phyloP scores from a whole-genome alignment of 1,140 invertebrate genomes.

The Bombus confusus region DNA sequence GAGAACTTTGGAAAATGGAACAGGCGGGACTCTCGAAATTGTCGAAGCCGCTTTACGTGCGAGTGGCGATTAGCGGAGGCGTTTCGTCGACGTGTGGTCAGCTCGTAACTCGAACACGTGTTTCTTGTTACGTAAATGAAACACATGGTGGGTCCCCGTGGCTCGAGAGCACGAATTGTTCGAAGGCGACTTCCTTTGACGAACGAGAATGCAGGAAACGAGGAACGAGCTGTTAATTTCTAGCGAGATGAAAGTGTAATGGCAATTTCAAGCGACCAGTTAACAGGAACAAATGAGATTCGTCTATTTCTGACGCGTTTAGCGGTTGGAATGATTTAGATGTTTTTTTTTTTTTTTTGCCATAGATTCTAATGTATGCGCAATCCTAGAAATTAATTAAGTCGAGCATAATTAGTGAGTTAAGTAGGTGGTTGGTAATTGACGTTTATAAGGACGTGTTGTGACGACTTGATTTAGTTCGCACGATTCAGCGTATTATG shows the following conservation, averaged over 20 bases:
- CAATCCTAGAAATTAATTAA: not conserved
- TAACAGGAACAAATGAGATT: not conserved
- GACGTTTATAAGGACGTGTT: not conserved
- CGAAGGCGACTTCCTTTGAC: not conserved
- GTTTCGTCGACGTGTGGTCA: not conserved
- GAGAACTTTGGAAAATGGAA: not conserved
- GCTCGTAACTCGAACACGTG: constrained; percentile 1
- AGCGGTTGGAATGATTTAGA: not conserved
- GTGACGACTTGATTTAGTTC: not conserved
- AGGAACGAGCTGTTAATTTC: constrained; percentile 1
- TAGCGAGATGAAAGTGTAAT: constrained; percentile 3
- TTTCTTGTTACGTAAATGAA: constrained; percentile 27
- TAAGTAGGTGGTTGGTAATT: not conserved
- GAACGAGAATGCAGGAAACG: not conserved
- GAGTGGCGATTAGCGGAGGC: not conserved
- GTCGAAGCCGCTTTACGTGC: not conserved
- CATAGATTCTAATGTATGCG: not conserved
- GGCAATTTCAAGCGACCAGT: not conserved
- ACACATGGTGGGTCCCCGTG: not conserved
- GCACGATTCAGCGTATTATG: not conserved
- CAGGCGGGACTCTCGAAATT: constrained; percentile 10
- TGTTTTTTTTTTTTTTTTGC: not conserved
- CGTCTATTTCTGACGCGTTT: not conserved
- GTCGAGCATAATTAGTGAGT: not conserved
- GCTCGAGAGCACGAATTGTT: not conserved